Percentiles rank a stretch among this genome's conserved stretches.
Conservation (phyloP, 2,797 vertebrate species). For the Limnodromus scolopaceus region DNA sequence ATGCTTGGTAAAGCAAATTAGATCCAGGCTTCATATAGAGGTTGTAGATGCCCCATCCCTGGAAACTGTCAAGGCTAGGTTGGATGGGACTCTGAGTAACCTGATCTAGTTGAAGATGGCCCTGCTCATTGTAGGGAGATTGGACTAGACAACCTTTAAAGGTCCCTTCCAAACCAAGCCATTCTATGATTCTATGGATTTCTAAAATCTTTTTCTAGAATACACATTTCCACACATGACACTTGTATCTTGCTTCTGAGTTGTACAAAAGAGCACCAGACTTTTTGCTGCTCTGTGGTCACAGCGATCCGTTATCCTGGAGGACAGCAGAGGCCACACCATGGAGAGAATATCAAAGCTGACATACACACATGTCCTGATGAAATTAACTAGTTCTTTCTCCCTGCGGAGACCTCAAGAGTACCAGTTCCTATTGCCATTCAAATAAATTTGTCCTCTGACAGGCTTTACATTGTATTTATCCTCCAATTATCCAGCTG, state of each 20-base stretch:
- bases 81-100: background rate
- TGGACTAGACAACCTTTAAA: background rate
- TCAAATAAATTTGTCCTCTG: background rate
- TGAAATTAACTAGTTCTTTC: background rate
- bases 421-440: background rate
- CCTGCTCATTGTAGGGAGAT: background rate
- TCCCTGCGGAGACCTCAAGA: background rate
- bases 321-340: background rate
- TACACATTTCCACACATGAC: background rate
- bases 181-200: background rate
- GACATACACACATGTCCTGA: background rate
- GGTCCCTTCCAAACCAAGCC: background rate
- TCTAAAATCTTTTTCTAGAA: background rate
- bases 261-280: background rate
- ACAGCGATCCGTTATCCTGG: background rate
- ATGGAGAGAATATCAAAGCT: background rate
- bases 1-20: background rate
- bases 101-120: background rate
- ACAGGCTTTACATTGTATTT: background rate
- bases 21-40: background rate
- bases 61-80: background rate
- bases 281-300: background rate
- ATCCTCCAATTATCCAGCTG: background rate
- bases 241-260: background rate
- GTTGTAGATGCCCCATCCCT: too few species aligned